Evolutionary conservation across 2,888 invertebrate genomes (phyloP), one percentile per base, ranked within the genome.

Genomic region (Notodonta dromedarius): DNA sequence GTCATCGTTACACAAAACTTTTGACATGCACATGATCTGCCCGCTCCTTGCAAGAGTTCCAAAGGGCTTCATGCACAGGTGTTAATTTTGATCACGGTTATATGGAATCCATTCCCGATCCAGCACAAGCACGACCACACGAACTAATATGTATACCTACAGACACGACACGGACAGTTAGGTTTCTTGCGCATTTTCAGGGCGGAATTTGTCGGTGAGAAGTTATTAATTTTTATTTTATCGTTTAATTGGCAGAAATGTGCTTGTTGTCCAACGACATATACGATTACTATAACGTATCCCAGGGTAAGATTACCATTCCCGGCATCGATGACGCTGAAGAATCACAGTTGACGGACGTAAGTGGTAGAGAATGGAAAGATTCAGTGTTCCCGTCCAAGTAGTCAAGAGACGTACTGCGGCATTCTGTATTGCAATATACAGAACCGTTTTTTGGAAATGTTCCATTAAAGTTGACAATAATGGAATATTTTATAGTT

Each of bases 251-350:
- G 90, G 86, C 96, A 98, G 98, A 96, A 0, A 95, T 94, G 87
- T 97, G 98, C 95, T 83, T 95, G 80, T 96, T 99, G 86, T 95
- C 95, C 83, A 95, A 98, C 92, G 96, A 98, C 95, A 96, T 98
- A 94, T 95, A 97, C 95, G 97, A 98, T 94, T 99, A 99, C 95
- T 94, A 95, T 95, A 97, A 96, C 96, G 97, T 98, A 88, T 95
- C 99, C 85, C 99, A 99, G 96, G 99, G 99, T 95, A 98, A 98
- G 95, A 96, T 96, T 88, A 97, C 96, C 84, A 99, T 99, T 91
- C 98, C 99, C 85, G 96, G 96, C 93, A 96, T 99, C 82, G 98
- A 99, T 94, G 99, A 99, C 93, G 96, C 95, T 86, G 99, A 99
- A 94, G 99, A 99, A 96, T 97, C 96, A 95, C 42, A 69, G 68